Conservation (phyloP, 1,140 invertebrate genomes). For the Bombus difficillimus region DNA sequence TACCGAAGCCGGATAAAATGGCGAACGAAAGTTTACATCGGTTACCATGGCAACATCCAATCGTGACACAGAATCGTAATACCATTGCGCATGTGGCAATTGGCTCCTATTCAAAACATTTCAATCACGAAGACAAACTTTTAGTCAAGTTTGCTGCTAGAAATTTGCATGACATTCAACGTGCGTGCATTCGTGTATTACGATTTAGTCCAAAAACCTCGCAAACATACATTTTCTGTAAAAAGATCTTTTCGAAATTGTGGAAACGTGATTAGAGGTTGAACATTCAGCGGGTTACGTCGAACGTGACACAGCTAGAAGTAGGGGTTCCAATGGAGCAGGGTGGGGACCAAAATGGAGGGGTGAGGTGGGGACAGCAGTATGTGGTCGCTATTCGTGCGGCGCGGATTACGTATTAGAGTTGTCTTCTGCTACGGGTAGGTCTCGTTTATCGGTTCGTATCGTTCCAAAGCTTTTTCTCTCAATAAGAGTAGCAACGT, state of each 20-base stretch:
- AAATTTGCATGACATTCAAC: slow-evolving; percentile 24
- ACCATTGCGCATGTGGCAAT: slow-evolving; percentile 2
- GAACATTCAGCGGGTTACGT: background rate
- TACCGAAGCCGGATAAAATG: slow-evolving; percentile 43
- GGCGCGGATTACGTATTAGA: slow-evolving; percentile 62
- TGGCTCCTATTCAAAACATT: slow-evolving; percentile 39
- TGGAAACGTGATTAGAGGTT: background rate
- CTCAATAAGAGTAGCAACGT: background rate
- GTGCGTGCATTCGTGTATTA: background rate
- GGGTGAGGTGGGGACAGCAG: slow-evolving; percentile 72
- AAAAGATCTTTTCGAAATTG: background rate
- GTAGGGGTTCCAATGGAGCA: slow-evolving; percentile 1
- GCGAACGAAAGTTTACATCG: slow-evolving; percentile 41
- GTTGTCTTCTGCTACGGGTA: slow-evolving; percentile 48
- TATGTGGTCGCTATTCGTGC: slow-evolving; percentile 74
- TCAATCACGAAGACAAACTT: background rate
- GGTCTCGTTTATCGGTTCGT: slow-evolving; percentile 25
- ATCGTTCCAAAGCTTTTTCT: slow-evolving; percentile 33
- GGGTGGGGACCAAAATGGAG: slow-evolving; percentile 56
- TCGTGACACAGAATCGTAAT: background rate
- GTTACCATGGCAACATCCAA: slow-evolving; percentile 57
- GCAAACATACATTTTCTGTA: rapidly evolving
- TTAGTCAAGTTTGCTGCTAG: background rate
- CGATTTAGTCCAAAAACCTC: background rate
- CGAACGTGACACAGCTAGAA: slow-evolving; percentile 12